These are phyloP conservation scores for Phrynosoma platyrhinos DNA, from an alignment of 2,113 vertebrate species.

Conservation along the genomic window DNA sequence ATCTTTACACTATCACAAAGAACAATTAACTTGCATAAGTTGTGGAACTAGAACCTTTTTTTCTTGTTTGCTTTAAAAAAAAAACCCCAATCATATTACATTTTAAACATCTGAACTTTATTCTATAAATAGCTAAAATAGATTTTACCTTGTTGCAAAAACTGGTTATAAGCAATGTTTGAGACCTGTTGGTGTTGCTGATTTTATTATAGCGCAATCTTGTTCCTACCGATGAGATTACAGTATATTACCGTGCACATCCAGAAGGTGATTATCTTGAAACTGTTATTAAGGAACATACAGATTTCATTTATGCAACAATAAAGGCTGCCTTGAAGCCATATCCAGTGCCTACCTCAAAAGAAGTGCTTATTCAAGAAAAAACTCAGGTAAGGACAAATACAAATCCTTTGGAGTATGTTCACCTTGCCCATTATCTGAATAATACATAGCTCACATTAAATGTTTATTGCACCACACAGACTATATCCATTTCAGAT, in stretches of 20 bases:
- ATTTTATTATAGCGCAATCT: slow-evolving; percentile 83
- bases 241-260: slow-evolving; percentile 85
- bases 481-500: background rate
- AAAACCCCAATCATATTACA: background rate
- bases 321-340: slow-evolving; percentile 89
- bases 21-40: background rate
- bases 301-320: slow-evolving; percentile 92
- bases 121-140: background rate
- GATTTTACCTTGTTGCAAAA: background rate
- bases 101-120: background rate
- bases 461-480: slow-evolving; percentile 3
- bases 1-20: background rate
- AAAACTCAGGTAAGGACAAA: slow-evolving; percentile 85
- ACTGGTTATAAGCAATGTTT: background rate
- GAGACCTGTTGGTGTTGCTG: slow-evolving; percentile 3
- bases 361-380: slow-evolving; percentile 90
- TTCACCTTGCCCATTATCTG: background rate
- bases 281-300: slow-evolving; percentile 87
- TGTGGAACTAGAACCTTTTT: background rate
- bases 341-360: slow-evolving; percentile 84
- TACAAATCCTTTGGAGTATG: background rate
- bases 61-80: background rate
- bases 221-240: slow-evolving; percentile 94
- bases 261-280: slow-evolving; percentile 89
- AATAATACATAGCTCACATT: slow-evolving; percentile 5